A percentile compares a stretch with the other conserved stretches of the same genome.
Evolutionary conservation across 2,888 invertebrate species (phyloP).

Genomic region (Elegia similella): DNA sequence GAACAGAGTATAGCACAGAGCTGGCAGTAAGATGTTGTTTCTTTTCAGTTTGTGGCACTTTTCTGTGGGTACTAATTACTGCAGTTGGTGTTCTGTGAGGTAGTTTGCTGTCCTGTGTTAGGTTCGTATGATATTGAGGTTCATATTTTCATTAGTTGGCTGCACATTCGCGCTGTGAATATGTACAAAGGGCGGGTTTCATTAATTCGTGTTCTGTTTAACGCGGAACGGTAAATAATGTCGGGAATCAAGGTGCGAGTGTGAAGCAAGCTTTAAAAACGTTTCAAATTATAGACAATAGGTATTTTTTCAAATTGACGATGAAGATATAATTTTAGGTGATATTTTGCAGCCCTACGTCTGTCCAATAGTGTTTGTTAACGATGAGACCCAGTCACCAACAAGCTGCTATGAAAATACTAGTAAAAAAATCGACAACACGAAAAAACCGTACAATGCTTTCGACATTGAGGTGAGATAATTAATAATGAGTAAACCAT

Average conservation of each 20-base stretch:
- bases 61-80: constrained; percentile 18
- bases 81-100: constrained; percentile 1
- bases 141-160: neutral
- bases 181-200: no score
- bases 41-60: constrained; percentile 24
- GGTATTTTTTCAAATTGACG: constrained; percentile 1
- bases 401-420: constrained; percentile 31
- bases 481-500: neutral
- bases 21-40: constrained; percentile 9
- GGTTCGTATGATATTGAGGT: neutral
- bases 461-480: neutral
- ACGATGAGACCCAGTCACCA: constrained; percentile 42
- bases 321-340: constrained; percentile 67
- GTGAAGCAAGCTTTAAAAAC: no score
- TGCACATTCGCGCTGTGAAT: no score
- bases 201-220: no score
- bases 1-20: constrained; percentile 16
- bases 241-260: no score
- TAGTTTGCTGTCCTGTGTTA: neutral
- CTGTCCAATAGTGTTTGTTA: constrained; percentile 65
- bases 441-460: constrained; percentile 28
- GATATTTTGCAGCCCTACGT: constrained; percentile 77
- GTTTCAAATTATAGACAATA: neutral
- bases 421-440: constrained; percentile 39
- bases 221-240: no score